phyloP scores from a whole-genome alignment of 2,888 invertebrate genomes.

The Leucozona laternaria region DNA sequence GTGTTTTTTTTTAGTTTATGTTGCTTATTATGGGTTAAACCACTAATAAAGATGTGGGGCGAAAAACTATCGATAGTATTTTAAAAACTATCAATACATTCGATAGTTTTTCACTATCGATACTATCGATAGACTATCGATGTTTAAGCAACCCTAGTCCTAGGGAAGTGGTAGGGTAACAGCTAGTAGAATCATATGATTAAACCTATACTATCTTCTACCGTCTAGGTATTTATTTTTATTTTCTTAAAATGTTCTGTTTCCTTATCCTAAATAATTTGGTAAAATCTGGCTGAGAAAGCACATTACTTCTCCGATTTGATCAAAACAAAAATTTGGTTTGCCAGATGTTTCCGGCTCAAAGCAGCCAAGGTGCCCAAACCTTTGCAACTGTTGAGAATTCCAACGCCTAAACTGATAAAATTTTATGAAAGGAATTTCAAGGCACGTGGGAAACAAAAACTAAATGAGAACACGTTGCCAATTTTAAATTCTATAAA shows the following conservation, averaged over 20 bases:
- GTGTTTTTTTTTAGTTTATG: too few species aligned
- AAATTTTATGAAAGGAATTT: neutral
- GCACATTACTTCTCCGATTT: neutral
- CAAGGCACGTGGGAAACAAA: neutral
- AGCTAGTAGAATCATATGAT: too few species aligned
- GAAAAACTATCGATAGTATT: too few species aligned
- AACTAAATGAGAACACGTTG: neutral
- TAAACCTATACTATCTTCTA: too few species aligned
- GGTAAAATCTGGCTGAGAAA: neutral
- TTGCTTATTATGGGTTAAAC: too few species aligned
- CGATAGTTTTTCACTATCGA: too few species aligned
- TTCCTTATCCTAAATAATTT: neutral
- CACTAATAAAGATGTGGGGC: too few species aligned
- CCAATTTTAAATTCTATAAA: neutral
- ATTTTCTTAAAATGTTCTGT: neutral
- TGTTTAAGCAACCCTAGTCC: too few species aligned
- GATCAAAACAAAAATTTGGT: neutral
- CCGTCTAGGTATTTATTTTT: neutral
- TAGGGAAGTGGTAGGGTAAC: too few species aligned
- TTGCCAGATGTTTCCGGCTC: conserved; percentile 3
- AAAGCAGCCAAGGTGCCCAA: neutral
- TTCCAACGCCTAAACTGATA: conserved; percentile 17
- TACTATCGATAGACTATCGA: too few species aligned
- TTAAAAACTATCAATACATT: too few species aligned
- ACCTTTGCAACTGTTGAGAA: neutral